These are phyloP conservation scores for Antheraea pernyi DNA, from an alignment of 1,140 invertebrate species.

Conservation along the genomic window DNA sequence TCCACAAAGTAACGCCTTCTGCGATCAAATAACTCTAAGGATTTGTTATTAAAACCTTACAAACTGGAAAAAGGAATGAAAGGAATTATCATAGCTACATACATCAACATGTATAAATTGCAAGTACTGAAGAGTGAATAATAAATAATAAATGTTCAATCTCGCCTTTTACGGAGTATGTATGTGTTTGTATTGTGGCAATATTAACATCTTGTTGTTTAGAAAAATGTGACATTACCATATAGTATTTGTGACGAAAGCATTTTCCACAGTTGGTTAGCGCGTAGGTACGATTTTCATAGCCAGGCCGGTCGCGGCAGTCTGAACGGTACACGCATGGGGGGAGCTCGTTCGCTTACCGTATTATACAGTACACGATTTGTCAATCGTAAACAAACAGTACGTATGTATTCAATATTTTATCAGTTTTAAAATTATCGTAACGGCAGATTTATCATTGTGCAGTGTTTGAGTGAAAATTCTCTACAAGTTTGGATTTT, in stretches of 20 bases:
- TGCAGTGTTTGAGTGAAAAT: neutral
- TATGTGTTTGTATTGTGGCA: no score
- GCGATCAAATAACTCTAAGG: no score
- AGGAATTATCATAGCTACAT: no score
- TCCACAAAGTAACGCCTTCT: no score
- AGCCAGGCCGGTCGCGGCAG: constrained; percentile 23
- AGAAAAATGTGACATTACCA: constrained; percentile 8
- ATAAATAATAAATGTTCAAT: neutral
- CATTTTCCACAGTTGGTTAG: constrained; percentile 46
- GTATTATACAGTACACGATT: neutral
- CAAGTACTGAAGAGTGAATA: no score
- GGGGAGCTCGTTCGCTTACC: constrained; percentile 17
- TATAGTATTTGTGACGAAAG: constrained; percentile 29
- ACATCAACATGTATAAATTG: no score
- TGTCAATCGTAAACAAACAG: constrained; percentile 31
- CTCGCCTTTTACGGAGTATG: neutral
- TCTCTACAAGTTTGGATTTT: neutral
- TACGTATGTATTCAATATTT: neutral
- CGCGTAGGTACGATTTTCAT: constrained; percentile 40
- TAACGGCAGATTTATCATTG: neutral
- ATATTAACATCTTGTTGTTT: neutral
- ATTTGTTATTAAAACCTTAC: no score
- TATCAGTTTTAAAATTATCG: neutral
- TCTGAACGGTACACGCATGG: constrained; percentile 14
- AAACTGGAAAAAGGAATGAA: no score